A percentile compares a stretch with the other conserved stretches of the same genome.
phyloP scores from a whole-genome alignment of 2,113 vertebrate species.

The Ancistrus triradiatus region DNA sequence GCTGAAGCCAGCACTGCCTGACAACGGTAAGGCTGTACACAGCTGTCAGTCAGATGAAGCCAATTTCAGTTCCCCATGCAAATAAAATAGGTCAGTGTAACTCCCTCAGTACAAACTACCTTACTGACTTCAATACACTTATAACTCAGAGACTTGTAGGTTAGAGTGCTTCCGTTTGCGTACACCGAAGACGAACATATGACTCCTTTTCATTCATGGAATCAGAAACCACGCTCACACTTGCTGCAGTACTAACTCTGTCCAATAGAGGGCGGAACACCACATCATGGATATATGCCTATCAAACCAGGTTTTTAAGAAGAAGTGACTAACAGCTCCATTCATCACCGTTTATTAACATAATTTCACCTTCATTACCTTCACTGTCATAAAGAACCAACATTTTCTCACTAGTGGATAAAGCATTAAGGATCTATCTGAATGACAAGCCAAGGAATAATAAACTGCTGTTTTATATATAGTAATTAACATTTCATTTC shows the following conservation, averaged over 20 bases:
- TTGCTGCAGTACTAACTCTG: neutral
- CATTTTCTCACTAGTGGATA: neutral
- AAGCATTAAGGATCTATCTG: neutral
- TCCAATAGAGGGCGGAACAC: constrained; percentile 45
- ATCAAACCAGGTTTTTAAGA: neutral
- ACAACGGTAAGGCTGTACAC: too few species aligned
- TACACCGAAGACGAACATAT: too few species aligned
- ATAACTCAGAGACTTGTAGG: too few species aligned
- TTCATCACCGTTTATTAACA: too few species aligned
- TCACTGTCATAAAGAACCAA: neutral
- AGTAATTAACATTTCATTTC: constrained; percentile 20
- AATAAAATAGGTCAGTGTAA: too few species aligned
- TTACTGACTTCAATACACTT: too few species aligned
- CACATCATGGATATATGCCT: neutral
- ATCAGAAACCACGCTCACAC: neutral
- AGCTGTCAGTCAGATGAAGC: too few species aligned
- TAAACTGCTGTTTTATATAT: neutral
- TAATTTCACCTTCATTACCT: neutral
- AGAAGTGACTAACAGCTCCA: neutral
- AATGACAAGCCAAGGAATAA: neutral
- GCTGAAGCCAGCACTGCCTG: too few species aligned
- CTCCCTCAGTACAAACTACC: too few species aligned
- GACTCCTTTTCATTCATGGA: neutral
- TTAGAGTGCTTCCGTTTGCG: too few species aligned
- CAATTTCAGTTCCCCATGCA: too few species aligned